Evolutionary conservation across 64 coral and sea anemone species (phyloP), one percentile per base, ranked within the genome.

Genomic region (Stichodactyla helianthus): DNA sequence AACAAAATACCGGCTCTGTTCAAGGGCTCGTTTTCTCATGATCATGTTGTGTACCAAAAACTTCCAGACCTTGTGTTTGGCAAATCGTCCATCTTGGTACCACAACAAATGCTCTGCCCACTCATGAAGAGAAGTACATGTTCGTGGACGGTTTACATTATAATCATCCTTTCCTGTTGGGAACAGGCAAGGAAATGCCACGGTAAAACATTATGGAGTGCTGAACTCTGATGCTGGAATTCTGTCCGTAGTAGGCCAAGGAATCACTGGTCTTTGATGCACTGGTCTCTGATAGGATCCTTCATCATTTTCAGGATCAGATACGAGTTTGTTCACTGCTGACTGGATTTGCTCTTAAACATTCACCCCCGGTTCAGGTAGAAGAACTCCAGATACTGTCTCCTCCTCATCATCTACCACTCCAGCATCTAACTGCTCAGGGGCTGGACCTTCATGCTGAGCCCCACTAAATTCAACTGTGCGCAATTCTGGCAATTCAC

Each of bases 151-250:
- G 44, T 86, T 86, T 71, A 71, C 65, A 70, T 86, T 19, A 60
- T 23, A 86, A n/a, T 90, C 89, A 55, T 82, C 89, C 20, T 78
- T 74, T 57, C 82, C 89, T 67, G 84, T 52, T 11, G 89, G 89
- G 22, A 90, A 90, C 18, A 91, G 51, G 15, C 82, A 85, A n/a
- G 89, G 89, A 86, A 91, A 91, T 17, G 83, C 89, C 89, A 85
- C 86, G 0, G 82, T 91, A 27, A 84, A 84, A 55, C 79, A 86
- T 79, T 23, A 71, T 53, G 20, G 63, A 14, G 89, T 91, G 53
- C 31, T 85, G 50, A 91, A 91, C 54, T 91, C 82, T 83, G 61
- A 85, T 59, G 83, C 83, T 74, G 82, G 63, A 7, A 8, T 86
- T 1, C 25, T 77, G 28, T 86, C 89, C 18, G 83, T 79, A 19